Percentiles rank a stretch among this genome's conserved stretches.
Evolutionary conservation across 2,888 invertebrate species (phyloP).

Genomic region (Syrphus vitripennis): DNA sequence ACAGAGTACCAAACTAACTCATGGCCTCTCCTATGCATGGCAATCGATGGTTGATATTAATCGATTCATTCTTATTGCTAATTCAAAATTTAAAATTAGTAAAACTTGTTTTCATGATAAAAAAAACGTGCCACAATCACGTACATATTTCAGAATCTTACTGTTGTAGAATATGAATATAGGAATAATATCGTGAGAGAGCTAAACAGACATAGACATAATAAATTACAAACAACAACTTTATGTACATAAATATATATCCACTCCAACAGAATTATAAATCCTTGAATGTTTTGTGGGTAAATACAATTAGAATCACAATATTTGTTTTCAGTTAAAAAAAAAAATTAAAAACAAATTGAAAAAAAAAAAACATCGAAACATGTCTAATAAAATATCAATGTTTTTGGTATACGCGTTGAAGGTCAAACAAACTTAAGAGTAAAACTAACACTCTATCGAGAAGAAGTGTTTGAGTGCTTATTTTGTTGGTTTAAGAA

Average conservation of each 20-base stretch:
- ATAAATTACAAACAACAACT: not conserved
- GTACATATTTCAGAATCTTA: not conserved
- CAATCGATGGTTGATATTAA: not conserved
- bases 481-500: not conserved
- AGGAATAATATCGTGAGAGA: not conserved
- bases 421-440: conserved; percentile 17
- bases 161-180: not conserved
- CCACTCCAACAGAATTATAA: not conserved
- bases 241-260: not conserved
- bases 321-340: conserved; percentile 8
- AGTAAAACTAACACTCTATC: conserved; percentile 2
- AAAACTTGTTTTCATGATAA: conserved; percentile 20
- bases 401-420: not conserved
- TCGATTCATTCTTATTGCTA: not conserved
- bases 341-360: not conserved
- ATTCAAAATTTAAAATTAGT: not conserved
- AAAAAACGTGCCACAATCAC: conserved; percentile 18
- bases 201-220: not conserved
- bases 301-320: conserved; percentile 24
- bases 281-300: conserved; percentile 10
- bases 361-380: not conserved
- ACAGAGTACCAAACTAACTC: not conserved
- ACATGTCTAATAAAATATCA: conserved; percentile 5
- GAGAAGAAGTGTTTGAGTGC: not conserved
- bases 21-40: not conserved